Evolutionary conservation across 1,140 invertebrate genomes (phyloP).

Genomic region (Drosophila neocordata): DNA sequence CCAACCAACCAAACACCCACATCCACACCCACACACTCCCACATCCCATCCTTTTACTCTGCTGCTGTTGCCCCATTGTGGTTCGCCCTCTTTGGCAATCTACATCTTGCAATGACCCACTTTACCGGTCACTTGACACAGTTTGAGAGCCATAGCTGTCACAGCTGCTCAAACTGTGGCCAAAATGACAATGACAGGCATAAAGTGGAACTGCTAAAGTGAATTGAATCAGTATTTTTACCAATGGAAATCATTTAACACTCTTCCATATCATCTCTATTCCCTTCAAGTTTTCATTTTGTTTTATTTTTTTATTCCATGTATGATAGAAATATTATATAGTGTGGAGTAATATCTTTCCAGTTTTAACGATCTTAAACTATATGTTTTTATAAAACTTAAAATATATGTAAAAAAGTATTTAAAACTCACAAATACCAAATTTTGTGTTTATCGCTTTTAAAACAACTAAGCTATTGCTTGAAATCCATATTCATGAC

Average conservation of each 20-base stretch:
- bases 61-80: not conserved
- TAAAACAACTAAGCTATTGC: no score
- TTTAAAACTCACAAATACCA: no score
- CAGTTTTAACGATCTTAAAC: no score
- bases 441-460: no score
- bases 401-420: no score
- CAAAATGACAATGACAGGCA: conserved; percentile 16
- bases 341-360: no score
- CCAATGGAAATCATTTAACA: not conserved
- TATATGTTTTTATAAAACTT: no score
- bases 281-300: not conserved
- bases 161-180: conserved; percentile 54
- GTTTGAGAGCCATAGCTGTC: conserved; percentile 71
- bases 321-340: no score
- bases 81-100: conserved; percentile 7
- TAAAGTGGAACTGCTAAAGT: conserved; percentile 9
- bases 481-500: no score
- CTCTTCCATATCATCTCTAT: not conserved
- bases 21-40: not conserved
- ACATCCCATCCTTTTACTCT: not conserved
- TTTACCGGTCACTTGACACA: conserved; percentile 70
- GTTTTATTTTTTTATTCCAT: not conserved
- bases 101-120: conserved; percentile 59
- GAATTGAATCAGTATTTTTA: conserved; percentile 6
- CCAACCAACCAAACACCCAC: no score